Percentiles rank a stretch among this genome's conserved stretches.
Evolutionary conservation across 2,113 vertebrate genomes (phyloP).

Genomic region (Pteropus alecto): DNA sequence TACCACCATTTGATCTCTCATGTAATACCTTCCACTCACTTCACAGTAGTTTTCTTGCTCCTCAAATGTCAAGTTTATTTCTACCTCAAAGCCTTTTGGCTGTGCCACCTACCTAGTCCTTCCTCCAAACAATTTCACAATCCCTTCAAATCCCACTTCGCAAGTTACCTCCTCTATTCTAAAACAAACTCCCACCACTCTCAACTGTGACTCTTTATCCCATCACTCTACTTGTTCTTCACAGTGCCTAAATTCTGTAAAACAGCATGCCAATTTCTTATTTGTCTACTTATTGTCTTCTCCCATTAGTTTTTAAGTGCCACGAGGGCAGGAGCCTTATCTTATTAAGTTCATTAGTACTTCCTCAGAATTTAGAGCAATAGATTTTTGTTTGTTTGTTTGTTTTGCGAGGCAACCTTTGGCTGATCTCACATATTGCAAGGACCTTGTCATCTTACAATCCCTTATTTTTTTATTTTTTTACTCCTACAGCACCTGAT

Average conservation of each 20-base stretch:
- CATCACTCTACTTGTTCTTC: not conserved
- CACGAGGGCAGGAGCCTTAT: not conserved
- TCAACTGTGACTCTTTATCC: not conserved
- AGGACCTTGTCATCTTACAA: too few species aligned
- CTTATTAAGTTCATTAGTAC: not conserved
- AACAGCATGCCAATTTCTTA: not conserved
- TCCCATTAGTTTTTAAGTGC: not conserved
- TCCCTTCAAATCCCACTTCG: not conserved
- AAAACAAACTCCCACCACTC: not conserved
- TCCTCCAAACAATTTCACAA: not conserved
- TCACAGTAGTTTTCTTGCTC: not conserved
- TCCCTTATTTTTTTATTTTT: too few species aligned
- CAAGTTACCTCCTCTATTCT: not conserved
- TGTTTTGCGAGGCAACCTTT: too few species aligned
- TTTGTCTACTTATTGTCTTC: not conserved
- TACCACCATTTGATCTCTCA: not conserved
- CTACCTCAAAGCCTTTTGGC: not conserved
- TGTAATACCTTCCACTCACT: not conserved
- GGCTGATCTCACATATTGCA: too few species aligned
- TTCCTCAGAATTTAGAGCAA: not conserved
- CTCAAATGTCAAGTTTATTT: not conserved
- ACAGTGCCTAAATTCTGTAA: not conserved
- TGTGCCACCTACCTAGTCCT: not conserved
- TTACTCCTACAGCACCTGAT: too few species aligned
- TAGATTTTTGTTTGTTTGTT: not conserved